Evolutionary conservation across 2,113 vertebrate species (phyloP), one percentile per base, ranked within the genome.

Genomic region (Eulacestoma nigropectus): DNA sequence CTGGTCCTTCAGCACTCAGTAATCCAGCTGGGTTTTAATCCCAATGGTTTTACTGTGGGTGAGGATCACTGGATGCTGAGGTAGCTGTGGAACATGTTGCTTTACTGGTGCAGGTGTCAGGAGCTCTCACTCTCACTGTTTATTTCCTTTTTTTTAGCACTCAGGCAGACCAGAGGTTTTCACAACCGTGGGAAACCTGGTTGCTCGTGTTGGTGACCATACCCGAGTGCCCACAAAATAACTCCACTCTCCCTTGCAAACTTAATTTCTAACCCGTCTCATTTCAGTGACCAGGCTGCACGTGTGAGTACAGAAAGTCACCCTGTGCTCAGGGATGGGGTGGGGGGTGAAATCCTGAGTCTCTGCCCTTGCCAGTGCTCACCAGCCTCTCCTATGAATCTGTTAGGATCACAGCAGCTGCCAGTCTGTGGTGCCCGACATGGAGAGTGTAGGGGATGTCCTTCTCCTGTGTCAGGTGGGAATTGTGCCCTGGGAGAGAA

Each of bases 361-460:
- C 35, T 13, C 17, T 49, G 25, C 39, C 41, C 53, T 53, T 62
- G n/a, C 33, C 37, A 20, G 11, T 0, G 0, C 63, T 25, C 64
- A 13, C 9, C 68, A 78, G 32, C 39, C 50, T 44, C 9, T 39
- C 22, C 29, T 20, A 16, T 0, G 5, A 7, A 68, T 23, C 8
- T 7, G 8, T n/a, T 2, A 11, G 37, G 16, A 18, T 10, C 39
- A 25, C 2, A 35, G 89, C 29, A 57, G 63, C 32, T 69, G 42
- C 57, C 70, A 26, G 22, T 8, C 74, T 30, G 9, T 33, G 39
- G 30, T 86, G 72, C 25, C 47, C 14, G 10, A 4, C 5, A 5
- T 10, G 39, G 32, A 33, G 65, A 62, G 35, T 1, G 18, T 0
- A 20, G 21, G 27, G n/a, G 7, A 53, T 0, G 0, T n/a, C 41